Evolutionary conservation across 2,113 vertebrate species (phyloP).

Genomic region (Platichthys flesus): DNA sequence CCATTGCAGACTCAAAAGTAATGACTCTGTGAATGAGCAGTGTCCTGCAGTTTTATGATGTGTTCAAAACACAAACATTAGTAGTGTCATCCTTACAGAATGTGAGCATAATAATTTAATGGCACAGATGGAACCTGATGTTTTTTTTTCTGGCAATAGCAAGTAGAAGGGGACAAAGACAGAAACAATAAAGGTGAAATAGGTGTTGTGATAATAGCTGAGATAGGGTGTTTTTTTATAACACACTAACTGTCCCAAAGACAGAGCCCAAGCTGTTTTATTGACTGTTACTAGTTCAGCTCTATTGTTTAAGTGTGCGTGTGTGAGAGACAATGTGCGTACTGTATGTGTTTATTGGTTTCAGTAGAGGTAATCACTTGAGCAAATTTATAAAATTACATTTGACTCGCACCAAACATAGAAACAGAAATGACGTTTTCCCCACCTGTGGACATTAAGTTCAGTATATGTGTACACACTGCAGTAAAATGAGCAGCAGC

Average conservation of each 20-base stretch:
- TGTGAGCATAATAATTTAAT: not conserved
- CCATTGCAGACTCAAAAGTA: not conserved
- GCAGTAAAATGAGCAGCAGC: not conserved
- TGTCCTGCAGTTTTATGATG: not conserved
- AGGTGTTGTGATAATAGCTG: conserved; percentile 10
- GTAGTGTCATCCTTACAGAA: not conserved
- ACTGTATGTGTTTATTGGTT: conserved; percentile 2
- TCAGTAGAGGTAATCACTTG: not conserved
- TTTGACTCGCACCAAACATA: not conserved
- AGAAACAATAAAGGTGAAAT: conserved; percentile 10
- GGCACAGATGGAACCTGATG: not conserved
- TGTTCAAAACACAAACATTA: not conserved
- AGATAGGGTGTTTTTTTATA: conserved; percentile 16
- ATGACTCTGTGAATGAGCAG: not conserved
- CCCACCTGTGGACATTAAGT: not conserved
- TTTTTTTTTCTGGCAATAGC: not conserved
- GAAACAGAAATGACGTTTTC: not conserved
- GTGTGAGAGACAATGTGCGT: not conserved
- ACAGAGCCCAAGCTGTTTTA: not conserved
- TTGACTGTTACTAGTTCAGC: not conserved
- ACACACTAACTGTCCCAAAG: conserved; percentile 1
- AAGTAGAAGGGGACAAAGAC: not conserved
- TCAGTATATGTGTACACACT: too few species aligned
- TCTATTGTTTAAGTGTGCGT: too few species aligned
- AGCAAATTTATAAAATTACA: not conserved